phyloP scores from a whole-genome alignment of 2,888 invertebrate species.

The Stomorhina lunata region DNA sequence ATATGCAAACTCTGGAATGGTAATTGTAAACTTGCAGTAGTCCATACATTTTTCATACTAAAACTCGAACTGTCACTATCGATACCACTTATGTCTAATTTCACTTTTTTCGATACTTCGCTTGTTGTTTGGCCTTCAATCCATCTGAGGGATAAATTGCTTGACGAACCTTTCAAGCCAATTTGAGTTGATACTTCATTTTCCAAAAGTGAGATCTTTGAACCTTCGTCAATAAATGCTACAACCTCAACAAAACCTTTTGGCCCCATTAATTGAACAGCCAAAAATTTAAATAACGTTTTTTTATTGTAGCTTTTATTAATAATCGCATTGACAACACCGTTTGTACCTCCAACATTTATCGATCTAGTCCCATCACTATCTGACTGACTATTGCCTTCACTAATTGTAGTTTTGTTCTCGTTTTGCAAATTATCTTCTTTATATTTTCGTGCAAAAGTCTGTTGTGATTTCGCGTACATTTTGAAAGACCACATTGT shows the following conservation, averaged over 20 bases:
- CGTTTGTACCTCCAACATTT: not conserved
- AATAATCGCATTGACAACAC: conserved; percentile 34
- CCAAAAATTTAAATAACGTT: conserved; percentile 47
- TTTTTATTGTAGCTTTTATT: not conserved
- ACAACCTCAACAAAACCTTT: conserved; percentile 11
- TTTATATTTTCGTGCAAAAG: conserved; percentile 14
- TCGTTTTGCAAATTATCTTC: not conserved
- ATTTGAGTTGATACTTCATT: conserved; percentile 29
- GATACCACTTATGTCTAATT: conserved; percentile 10
- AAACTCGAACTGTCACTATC: not conserved
- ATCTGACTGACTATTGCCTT: not conserved
- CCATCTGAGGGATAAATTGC: conserved; percentile 25
- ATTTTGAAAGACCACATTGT: conserved; percentile 15
- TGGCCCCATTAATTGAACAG: not conserved
- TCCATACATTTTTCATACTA: conserved; percentile 22
- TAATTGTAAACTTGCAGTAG: conserved; percentile 5
- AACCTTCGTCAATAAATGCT: conserved; percentile 56
- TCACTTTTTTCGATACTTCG: conserved; percentile 20
- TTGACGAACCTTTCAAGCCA: conserved; percentile 38
- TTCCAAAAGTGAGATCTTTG: conserved; percentile 37
- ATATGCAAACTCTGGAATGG: conserved; percentile 2
- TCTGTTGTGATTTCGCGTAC: conserved; percentile 10
- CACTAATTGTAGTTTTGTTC: not conserved
- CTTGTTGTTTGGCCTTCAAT: conserved; percentile 16
- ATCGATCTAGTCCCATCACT: not conserved